Evolutionary conservation across 1,140 invertebrate genomes (phyloP).

Genomic region (Pteromalus puparum): DNA sequence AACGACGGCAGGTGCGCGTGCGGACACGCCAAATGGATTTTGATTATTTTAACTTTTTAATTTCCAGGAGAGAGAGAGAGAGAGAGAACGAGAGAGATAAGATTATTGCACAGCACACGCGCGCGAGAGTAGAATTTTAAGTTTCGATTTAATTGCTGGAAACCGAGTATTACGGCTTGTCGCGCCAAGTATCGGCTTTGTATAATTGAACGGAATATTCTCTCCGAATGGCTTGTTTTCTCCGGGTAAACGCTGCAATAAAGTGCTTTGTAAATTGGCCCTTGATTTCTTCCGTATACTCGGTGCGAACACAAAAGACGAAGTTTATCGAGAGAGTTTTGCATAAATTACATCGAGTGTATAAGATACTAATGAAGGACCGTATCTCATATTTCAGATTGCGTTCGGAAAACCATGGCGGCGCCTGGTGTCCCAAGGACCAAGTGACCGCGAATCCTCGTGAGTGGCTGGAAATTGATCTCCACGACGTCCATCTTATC

Average conservation of each 20-base stretch:
- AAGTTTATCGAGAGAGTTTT: neutral
- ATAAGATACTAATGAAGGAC: neutral
- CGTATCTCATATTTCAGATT: conserved; percentile 78
- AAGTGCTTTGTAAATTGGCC: neutral
- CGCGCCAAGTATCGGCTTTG: neutral
- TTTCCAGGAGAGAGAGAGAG: neutral
- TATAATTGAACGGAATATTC: conserved; percentile 9
- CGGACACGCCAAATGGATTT: conserved; percentile 1
- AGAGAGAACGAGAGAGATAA: neutral
- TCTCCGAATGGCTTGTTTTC: neutral
- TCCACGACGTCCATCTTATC: conserved; percentile 84
- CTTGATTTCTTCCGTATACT: neutral
- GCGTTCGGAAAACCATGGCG: conserved; percentile 85
- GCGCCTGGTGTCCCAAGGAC: conserved; percentile 90
- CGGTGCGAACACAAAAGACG: neutral
- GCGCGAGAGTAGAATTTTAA: neutral
- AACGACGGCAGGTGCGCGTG: neutral
- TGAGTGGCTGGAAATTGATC: conserved; percentile 89
- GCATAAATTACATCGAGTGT: too few relatives aligned
- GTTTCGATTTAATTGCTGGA: neutral
- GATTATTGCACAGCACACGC: neutral
- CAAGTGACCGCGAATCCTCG: conserved; percentile 83
- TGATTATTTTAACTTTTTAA: conserved; percentile 32
- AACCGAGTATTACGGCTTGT: neutral
- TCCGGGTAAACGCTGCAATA: neutral